Base-by-base conservation (phyloP, 2,797 vertebrate species). In the Glyptemys insculpta region DNA sequence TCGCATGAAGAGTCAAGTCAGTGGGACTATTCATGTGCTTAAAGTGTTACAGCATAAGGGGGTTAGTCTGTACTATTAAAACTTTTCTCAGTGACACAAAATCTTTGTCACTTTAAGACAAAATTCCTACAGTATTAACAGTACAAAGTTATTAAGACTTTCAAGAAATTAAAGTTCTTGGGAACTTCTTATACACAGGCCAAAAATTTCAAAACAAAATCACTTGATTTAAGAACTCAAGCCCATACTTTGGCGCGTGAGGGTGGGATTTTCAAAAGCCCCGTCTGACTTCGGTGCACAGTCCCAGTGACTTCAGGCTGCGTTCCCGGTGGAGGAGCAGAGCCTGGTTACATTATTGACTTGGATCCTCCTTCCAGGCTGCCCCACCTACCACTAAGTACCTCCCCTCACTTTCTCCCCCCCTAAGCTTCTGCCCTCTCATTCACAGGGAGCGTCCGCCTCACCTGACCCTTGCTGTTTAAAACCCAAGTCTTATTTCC, bases 321-420 rank as follows among this genome's bases (percentile, higher is more conserved):
- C 62, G 94, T 23, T 57, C 62, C 82, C 81, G 84, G 94, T 19
- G 49, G 86, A 76, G 90, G 50, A 92, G 86, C 21, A 59, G 9
- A 83, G 91, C 74, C 86, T 95, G 81, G 59, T 89, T 94, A 88
- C 96, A 94, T 94, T 91, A 94, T 84, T 96, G 91, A 96, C 81
- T 93, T 90, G n/a, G 34, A n/a, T 16, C 34, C 31, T 2, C 34
- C 31, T 62, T 29, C 34, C 62, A 37, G n/a, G n/a, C n/a, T 37
- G 19, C n/a, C 65, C n/a, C 16, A 19, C 19, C 9, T n/a, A 21
- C 18, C 9, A 41, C 19, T n/a, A 8, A n/a, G 59, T 34, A n/a
- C 59, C 59, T 34, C 31, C 59, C 31, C 31, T n/a, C 59, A n/a
- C 14, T 18, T 16, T 34, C 65, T 37, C n/a, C 37, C 4, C 65